Evolutionary conservation across 2,113 vertebrate genomes (phyloP).

Genomic region (Pantherophis guttatus): DNA sequence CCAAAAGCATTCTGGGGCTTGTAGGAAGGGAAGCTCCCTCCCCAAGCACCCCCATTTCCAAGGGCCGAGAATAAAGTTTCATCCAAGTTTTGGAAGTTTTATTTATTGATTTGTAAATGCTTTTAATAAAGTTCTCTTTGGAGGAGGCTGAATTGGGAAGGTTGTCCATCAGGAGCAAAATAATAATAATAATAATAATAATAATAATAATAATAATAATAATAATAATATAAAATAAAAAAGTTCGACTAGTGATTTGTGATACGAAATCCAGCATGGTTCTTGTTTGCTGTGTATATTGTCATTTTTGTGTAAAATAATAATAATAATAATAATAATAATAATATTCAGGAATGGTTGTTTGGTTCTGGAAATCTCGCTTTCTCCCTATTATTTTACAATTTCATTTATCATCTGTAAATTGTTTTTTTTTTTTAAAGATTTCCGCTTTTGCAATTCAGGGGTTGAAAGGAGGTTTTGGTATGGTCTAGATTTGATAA

Average conservation of each 20-base stretch:
- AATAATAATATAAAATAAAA: too few species aligned
- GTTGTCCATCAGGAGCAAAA: neutral
- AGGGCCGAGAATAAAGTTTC: neutral
- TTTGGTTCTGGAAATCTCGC: neutral
- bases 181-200: too few species aligned
- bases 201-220: too few species aligned
- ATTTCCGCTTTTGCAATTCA: neutral
- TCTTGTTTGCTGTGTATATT: too few species aligned
- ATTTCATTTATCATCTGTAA: neutral
- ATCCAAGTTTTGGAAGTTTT: neutral
- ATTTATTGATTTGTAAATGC: neutral
- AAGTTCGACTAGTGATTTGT: too few species aligned
- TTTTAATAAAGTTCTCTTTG: neutral
- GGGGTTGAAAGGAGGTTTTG: neutral
- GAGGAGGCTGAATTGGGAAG: neutral
- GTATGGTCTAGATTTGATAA: neutral
- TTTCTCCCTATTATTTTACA: neutral
- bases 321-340: too few species aligned
- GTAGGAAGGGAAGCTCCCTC: neutral
- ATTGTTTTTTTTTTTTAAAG: neutral
- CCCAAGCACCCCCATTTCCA: accelerated
- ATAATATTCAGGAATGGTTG: neutral
- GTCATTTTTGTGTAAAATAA: too few species aligned
- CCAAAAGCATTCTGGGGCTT: constrained; percentile 1
- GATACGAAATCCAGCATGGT: too few species aligned